These are phyloP conservation scores for Tholera decimalis DNA, from an alignment of 2,888 invertebrate genomes.

Conservation along the genomic window DNA sequence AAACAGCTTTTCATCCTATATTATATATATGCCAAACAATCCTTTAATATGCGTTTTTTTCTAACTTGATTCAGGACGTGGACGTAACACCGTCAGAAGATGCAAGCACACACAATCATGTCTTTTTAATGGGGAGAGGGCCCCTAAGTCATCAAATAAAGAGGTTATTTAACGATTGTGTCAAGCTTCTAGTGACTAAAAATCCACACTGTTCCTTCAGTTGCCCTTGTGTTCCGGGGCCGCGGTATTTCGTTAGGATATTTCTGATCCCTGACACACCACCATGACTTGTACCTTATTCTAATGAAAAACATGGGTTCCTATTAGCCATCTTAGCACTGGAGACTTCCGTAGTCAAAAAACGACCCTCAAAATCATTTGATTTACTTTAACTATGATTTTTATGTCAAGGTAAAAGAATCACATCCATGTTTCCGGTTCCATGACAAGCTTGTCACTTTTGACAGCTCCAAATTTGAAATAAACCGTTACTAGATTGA, in stretches of 20 bases:
- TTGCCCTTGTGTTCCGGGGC: too few relatives aligned
- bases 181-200: too few relatives aligned
- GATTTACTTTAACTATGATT: conserved; percentile 3
- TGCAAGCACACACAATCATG: too few relatives aligned
- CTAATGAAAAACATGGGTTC: not conserved
- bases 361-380: not conserved
- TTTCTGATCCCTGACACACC: too few relatives aligned
- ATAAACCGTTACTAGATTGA: conserved; percentile 52
- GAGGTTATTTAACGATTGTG: too few relatives aligned
- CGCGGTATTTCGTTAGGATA: too few relatives aligned
- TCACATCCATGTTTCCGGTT: conserved; percentile 13
- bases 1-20: not conserved
- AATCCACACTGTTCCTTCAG: too few relatives aligned
- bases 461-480: conserved; percentile 59
- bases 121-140: too few relatives aligned
- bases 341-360: not conserved
- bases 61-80: too few relatives aligned
- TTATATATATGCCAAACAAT: not conserved
- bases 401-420: conserved; percentile 38
- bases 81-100: too few relatives aligned
- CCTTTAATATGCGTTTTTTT: not conserved
- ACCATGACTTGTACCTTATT: not conserved
- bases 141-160: too few relatives aligned
- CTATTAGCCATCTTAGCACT: not conserved
- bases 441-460: conserved; percentile 36